A percentile compares a stretch with the other conserved stretches of the same genome.
Evolutionary conservation across 2,113 vertebrate genomes (phyloP).

Genomic region (Corythornis madagascariensis): DNA sequence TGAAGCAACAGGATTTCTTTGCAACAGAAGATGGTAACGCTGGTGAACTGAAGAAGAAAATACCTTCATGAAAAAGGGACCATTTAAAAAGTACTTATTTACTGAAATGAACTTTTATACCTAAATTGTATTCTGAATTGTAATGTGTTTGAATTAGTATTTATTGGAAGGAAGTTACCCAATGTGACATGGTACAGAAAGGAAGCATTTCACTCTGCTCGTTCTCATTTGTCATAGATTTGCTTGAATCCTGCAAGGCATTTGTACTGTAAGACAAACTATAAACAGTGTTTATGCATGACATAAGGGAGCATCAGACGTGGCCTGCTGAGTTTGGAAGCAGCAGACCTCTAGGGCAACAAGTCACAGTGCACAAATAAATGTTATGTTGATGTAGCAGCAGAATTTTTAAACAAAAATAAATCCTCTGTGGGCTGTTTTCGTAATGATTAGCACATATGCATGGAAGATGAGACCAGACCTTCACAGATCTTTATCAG

Average conservation of each 20-base stretch:
- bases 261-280: background rate
- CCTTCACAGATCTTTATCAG: background rate
- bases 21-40: background rate
- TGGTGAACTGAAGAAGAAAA: background rate
- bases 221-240: background rate
- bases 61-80: background rate
- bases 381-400: background rate
- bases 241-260: background rate
- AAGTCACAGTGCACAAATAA: conserved; percentile 23
- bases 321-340: background rate
- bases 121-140: background rate
- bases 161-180: background rate
- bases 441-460: background rate
- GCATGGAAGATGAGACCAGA: background rate
- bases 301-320: background rate
- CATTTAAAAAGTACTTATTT: background rate
- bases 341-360: background rate
- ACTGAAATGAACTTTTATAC: background rate
- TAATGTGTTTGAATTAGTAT: background rate
- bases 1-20: background rate
- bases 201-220: background rate
- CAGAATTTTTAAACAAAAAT: conserved; percentile 38
- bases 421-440: background rate
- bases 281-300: background rate
- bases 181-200: background rate